phyloP scores from a whole-genome alignment of 2,888 invertebrate species.

The Drosophila picticornis region DNA sequence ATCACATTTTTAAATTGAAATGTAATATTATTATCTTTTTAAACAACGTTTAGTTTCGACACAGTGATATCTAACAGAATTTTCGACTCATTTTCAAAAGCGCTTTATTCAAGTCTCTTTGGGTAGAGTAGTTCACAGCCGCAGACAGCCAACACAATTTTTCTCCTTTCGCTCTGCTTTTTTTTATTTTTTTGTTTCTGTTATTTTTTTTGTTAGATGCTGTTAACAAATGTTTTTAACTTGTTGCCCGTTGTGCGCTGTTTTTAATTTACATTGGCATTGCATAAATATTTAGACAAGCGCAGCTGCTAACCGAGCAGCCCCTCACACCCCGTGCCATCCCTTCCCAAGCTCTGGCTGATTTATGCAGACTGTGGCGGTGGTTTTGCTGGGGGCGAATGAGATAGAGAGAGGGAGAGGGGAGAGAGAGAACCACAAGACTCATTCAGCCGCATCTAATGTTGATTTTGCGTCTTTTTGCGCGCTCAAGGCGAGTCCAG shows the following conservation, averaged over 20 bases:
- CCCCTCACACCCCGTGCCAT: not conserved
- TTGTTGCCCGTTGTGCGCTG: slow-evolving; percentile 69
- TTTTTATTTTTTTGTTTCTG: slow-evolving; percentile 11
- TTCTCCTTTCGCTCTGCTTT: not conserved
- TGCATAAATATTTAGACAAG: slow-evolving; percentile 77
- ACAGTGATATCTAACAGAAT: not conserved
- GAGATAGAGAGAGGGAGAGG: not conserved
- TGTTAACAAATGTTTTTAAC: slow-evolving; percentile 71
- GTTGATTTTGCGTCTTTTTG: slow-evolving; percentile 76
- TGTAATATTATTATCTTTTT: not conserved
- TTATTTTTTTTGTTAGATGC: slow-evolving; percentile 43
- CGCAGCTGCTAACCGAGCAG: slow-evolving; percentile 37
- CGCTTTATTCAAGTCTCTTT: not conserved
- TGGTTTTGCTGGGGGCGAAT: not conserved
- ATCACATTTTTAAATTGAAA: not conserved
- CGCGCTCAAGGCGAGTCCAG: slow-evolving; percentile 50
- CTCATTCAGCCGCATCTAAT: slow-evolving; percentile 54
- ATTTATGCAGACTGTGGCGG: slow-evolving; percentile 60
- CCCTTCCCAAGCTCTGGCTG: slow-evolving; percentile 28
- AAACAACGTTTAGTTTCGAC: not conserved
- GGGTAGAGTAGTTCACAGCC: not conserved
- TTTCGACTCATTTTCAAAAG: not conserved
- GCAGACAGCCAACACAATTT: not conserved
- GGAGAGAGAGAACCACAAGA: not conserved
- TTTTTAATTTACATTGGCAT: slow-evolving; percentile 80